Evolutionary conservation across 2,888 invertebrate species (phyloP), one percentile per base, ranked within the genome.

Genomic region (Trachelus stipa): DNA sequence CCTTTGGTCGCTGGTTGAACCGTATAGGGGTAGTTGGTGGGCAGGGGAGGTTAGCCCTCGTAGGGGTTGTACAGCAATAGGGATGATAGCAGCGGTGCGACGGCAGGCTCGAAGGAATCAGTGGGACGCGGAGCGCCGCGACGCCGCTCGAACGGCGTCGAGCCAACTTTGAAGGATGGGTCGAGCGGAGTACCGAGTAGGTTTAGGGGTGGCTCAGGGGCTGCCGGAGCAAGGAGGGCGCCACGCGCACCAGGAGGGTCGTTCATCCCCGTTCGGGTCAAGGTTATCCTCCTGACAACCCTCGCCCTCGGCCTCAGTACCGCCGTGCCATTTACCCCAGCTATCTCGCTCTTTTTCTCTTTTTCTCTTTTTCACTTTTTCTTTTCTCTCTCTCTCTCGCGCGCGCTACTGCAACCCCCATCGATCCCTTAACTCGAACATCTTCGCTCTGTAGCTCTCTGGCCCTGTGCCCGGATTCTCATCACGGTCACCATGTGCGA

Each of bases 261-360:
- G 90, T 90, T 91, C 90, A 89, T 90, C 89, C 90, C 87, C 88
- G 23, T 56, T 56, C 56, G 90, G 91, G 91, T 91, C 91, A 91
- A 91, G 91, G 91, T 91, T 91, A 89, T 86, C 87, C 87, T 86
- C 86, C 84, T 34, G 30, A 33, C 23, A 71, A 71, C 71, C 31
- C 71, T 84, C 82, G 82, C 83, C 81, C 79, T 31, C 31, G 71
- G 76, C 56, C 79, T 31, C 31, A 34, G 76, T 37, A 79, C 78
- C 81, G 78, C 82, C 81, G 83, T 83, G 83, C 82, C 82, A 31
- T 82, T 87, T 85, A 83, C 81, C 84, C 84, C 71, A 9, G 35
- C 35, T 12, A 34, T 74, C n/a, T 30, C 4, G 68, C 68, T 73
- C 69, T 80, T 68, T 77, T 79, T 73, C 81, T 78, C 79, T 80